Conservation (phyloP, 1,140 invertebrate genomes). For the Tribolium madens region DNA sequence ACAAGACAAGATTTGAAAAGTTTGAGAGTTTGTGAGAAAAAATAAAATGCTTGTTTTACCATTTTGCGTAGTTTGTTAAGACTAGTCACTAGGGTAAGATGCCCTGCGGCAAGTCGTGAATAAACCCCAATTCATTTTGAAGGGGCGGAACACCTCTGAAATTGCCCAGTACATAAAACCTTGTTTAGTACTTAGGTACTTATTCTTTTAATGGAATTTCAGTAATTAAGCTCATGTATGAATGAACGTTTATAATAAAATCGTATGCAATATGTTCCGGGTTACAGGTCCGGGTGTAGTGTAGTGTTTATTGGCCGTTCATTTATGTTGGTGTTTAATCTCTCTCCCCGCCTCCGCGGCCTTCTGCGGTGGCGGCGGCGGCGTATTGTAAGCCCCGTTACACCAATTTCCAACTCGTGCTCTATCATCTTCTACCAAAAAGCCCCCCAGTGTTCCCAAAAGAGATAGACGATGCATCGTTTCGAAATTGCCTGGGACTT, state of each 20-base stretch:
- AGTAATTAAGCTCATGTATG: conserved; percentile 3
- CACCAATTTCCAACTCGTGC: conserved; percentile 47
- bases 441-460: conserved; percentile 14
- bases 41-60: no score
- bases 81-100: no score
- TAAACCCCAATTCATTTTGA: no score
- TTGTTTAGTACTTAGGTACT: no score
- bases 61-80: no score
- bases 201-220: no score
- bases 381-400: conserved; percentile 47
- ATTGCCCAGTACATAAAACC: no score
- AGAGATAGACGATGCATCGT: conserved; percentile 47
- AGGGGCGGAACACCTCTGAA: no score
- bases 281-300: conserved; percentile 48
- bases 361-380: conserved; percentile 34
- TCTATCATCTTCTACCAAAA: conserved; percentile 42
- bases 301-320: conserved; percentile 59
- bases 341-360: conserved; percentile 46
- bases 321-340: conserved; percentile 60
- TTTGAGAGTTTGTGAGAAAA: no score
- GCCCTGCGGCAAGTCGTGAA: no score
- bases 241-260: conserved; percentile 43
- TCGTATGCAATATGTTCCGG: conserved; percentile 48
- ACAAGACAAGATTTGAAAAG: no score
- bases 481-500: conserved; percentile 60